Base-by-base conservation (phyloP, 1,140 invertebrate genomes). In the Piezodorus guildinii region DNA sequence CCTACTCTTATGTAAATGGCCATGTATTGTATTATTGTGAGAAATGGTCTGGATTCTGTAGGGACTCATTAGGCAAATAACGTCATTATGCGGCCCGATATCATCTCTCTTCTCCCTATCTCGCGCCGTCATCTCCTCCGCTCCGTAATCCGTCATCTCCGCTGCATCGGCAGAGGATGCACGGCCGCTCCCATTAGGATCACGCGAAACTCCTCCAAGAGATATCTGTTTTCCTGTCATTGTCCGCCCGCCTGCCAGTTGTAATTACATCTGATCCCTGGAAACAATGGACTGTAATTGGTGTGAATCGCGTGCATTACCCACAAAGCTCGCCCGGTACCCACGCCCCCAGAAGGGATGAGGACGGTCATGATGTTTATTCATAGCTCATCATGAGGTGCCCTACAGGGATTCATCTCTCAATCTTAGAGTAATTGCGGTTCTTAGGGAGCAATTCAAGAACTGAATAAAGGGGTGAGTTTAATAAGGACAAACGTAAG, bases 1-100 rank as follows among this genome's bases (percentile, higher is more conserved):
- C n/a, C 46, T 49, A 10, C 21, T 17, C 46, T 19, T 49, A 49
- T 49, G 46, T 49, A n/a, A 49, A 49, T 49, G 46, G 1, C 46
- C 5, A 5, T 49, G 46, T 17, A 49, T 49, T 49, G 46, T 49
- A 49, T 21, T 25, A 49, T 49, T 56, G 17, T 56, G 52, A 56
- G 52, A 56, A 56, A 56, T 56, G 52, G 15, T 5, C 23, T 23
- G 52, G 52, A 56, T 25, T 23, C 17, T 16, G 4, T 21, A 14
- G 4, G 15, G 19, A 23, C 52, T 56, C 52, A 56, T 56, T 56
- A 56, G 52, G 52, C 17, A 56, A 56, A 56, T 56, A 56, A 56
- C 52, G 52, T 56, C 52, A 56, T 56, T 56, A 56, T 56, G 15
- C 19, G 17, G 23, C 4, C 52, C 15, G 52, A 56, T 56, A 56